Base-by-base conservation (phyloP, 2,888 invertebrate genomes). In the Chymomyza procnemis region DNA sequence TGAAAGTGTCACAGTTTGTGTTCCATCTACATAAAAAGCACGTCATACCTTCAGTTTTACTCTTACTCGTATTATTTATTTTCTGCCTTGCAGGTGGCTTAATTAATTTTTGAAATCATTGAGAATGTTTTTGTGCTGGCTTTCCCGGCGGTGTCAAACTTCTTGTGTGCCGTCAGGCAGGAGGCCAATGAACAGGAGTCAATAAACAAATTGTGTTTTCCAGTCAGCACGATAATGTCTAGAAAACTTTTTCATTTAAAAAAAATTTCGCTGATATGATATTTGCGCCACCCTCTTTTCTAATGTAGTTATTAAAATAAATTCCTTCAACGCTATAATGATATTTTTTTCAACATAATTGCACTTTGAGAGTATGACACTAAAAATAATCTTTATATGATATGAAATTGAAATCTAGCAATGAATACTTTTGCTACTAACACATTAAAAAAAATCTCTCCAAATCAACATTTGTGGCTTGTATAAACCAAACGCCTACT, bases 81-180 rank as follows among this genome's bases (percentile, higher is more conserved):
- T 56, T 68, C 55, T 68, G 67, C 55, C 61, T 74, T 64, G 61
- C 48, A 60, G 64, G 69, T 70, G 87, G 81, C 86, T 90, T 90
- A 90, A 90, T 90, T 90, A 90, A 89, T 90, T 90, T 89, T 90
- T 87, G 89, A 88, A 87, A 88, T 88, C 89, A 89, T 79, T 87
- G 84, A 82, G 87, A 89, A 84, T 81, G 85, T 79, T 88, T 79
- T 76, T 77, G 76, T 72, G 63, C 63, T 58, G 62, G 57, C 66
- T 70, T 70, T 68, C 54, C 63, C 60, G 18, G 54, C 64, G 69
- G 30, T 67, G 54, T 54, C 54, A 54, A 14, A 21, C 54, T 4
- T 16, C 48, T 73, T 69, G 69, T 66, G 62, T 60, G 75, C 73
- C 66, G 47, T 63, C 69, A 67, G 64, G 72, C 61, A 48, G 69